Conservation (phyloP, 2,888 invertebrate genomes). For the Melitaea athalia region DNA sequence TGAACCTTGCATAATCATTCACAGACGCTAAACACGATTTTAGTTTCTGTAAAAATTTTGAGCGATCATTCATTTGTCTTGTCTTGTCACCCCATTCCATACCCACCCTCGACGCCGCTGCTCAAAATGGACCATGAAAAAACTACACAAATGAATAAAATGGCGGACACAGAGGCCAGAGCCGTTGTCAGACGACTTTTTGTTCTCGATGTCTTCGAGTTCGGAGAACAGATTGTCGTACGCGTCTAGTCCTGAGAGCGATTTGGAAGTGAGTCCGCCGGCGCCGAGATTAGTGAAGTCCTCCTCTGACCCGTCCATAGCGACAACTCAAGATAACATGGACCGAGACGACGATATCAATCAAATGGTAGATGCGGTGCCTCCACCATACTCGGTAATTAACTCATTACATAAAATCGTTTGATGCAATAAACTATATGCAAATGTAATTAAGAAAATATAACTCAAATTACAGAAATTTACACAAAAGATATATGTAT, state of each 20-base stretch:
- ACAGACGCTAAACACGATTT: constrained; percentile 68
- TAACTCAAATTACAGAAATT: too few relatives aligned
- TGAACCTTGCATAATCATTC: constrained; percentile 70
- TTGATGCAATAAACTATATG: not conserved
- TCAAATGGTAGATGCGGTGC: constrained; percentile 85
- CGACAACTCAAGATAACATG: constrained; percentile 94
- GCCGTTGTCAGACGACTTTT: constrained; percentile 98
- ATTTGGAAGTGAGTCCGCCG: constrained; percentile 89
- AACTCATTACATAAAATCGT: constrained; percentile 35
- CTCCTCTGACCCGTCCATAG: constrained; percentile 96
- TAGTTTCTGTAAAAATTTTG: constrained; percentile 69
- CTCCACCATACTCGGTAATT: constrained; percentile 94
- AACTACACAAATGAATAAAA: constrained; percentile 61
- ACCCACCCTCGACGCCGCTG: constrained; percentile 72
- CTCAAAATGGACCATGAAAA: constrained; percentile 50
- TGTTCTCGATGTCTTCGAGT: constrained; percentile 97
- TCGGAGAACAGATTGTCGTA: constrained; percentile 92
- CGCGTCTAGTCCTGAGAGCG: constrained; percentile 97
- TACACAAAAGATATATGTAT: too few relatives aligned
- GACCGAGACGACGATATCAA: constrained; percentile 83
- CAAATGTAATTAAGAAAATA: not conserved
- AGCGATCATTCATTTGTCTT: constrained; percentile 81
- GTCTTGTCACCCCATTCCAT: constrained; percentile 82
- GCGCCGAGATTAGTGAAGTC: constrained; percentile 89
- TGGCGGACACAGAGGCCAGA: constrained; percentile 91